Percentiles rank a stretch among this genome's conserved stretches.
Conservation (phyloP, 2,888 invertebrate species). For the Pristionchus entomophagus region DNA sequence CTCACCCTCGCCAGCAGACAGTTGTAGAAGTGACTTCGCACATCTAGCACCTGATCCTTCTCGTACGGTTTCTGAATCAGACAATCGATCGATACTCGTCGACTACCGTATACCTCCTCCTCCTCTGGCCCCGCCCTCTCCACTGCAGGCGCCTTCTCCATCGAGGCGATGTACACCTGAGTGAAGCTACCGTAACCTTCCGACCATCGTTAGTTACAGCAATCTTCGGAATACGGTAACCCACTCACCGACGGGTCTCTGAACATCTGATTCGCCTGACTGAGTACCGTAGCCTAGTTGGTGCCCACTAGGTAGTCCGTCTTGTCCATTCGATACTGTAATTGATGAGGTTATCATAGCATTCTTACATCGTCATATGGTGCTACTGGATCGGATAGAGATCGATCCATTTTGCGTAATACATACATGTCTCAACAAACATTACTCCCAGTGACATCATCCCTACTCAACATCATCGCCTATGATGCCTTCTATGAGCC, state of each 20-base stretch:
- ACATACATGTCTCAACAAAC: no score
- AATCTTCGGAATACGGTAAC: not conserved
- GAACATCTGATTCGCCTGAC: not conserved
- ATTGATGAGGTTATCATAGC: no score
- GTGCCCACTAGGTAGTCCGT: constrained; percentile 43
- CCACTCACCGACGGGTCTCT: constrained; percentile 2
- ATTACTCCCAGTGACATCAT: no score
- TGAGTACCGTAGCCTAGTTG: not conserved
- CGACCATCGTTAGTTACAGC: no score
- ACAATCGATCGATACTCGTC: not conserved
- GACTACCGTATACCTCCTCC: not conserved
- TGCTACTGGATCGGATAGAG: no score
- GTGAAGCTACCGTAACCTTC: no score
- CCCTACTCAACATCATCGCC: no score
- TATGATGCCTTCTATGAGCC: no score
- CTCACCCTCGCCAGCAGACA: constrained; percentile 54
- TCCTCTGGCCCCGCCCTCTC: not conserved
- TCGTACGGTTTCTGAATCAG: not conserved
- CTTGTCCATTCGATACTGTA: constrained; percentile 21
- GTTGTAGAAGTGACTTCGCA: constrained; percentile 50
- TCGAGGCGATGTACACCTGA: not conserved
- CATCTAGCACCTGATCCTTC: constrained; percentile 45
- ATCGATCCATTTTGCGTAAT: no score
- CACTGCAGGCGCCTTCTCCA: not conserved
- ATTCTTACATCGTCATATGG: no score